Base-by-base conservation (phyloP, 2,113 vertebrate species). In the Dendropsophus ebraccatus region DNA sequence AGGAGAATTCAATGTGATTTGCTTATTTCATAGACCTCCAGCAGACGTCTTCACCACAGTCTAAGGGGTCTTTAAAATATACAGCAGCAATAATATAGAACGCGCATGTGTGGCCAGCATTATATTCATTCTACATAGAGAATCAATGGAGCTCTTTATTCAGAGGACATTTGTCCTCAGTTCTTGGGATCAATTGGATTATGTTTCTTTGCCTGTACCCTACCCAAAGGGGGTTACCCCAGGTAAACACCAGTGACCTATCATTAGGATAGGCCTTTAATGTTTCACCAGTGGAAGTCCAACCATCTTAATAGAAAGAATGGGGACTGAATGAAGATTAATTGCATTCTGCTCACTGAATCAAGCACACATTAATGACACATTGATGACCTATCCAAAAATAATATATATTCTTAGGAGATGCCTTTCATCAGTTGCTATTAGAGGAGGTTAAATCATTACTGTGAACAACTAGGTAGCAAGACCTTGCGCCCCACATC, bases 1-100 rank as follows among this genome's bases (percentile, higher is more conserved):
- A 73, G 67, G 81, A 72, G 81, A 83, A 23, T 13, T 69, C 47
- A 81, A 62, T 65, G 77, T 35, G 54, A 80, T 80, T 80, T 9
- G 5, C 77, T 54, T 25, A 25, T 28, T 19, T 25, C 72, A n/a
- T 13, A 23, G 14, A 11, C 11, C 19, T 72, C 69, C 19, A 21
- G 11, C 69, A 70, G 32, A 14, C 17, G 19, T 19, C 23, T 32
- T 6, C 1, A 2, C 0, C 30, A 9, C 62, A 67, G 13, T 23
- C 62, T 67, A 19, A 14, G 35, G 5, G 5, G 30, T 35, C 28
- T 69, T 69, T 35, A 6, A 5, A 17, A 8, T 35, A 69, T 7
- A n/a, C n/a, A n/a, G n/a, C n/a, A 56, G 54, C 54, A 56, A 25
- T 60, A 25, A 32, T 1, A 10, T 65, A 32, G 28, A 16, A 30